Base-by-base conservation (phyloP, 2,888 invertebrate species). In the Antheraea assamensis region DNA sequence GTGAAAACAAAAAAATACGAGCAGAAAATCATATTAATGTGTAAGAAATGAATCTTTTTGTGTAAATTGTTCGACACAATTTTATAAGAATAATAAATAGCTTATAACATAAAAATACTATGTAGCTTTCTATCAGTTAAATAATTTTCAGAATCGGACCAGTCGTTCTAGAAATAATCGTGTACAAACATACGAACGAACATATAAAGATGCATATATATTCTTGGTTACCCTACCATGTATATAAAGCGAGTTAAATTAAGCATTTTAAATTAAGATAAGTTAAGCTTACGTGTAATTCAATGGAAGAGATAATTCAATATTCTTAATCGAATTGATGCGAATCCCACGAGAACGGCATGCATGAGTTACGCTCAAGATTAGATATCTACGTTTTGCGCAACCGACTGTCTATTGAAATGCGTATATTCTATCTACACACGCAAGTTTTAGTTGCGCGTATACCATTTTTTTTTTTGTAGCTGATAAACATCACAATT, bases 251-350 rank as follows among this genome's bases (percentile, higher is more conserved):
- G 19, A 68, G 58, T 70, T 70, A 27, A 73, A 35, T 42, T 30
- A 55, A 10, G 21, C 13, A 35, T 27, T 68, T 74, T 68, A 27
- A 66, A 68, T 71, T 66, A 66, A 64, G 64, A 49, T 71, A 74
- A 70, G 13, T 52, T 55, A 21, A 66, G 21, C 35, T 42, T 42
- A 35, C 24, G 21, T 31, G 49, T 35, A 71, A 71, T 24, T 52
- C 35, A 55, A 72, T 58, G 55, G 47, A 42, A 31, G 31, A 71
- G 71, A 52, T 66, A 68, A 74, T 71, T 74, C 55, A 72, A 27
- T 66, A 68, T 74, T 71, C 66, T 82, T 90, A 90, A 91, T 90
- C 87, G 81, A 90, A 86, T 87, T 87, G 85, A 85, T 86, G 84
- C 86, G 84, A 83, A 90, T 91, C 90, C 85, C 90, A 90, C 88